Evolutionary conservation across 2,888 invertebrate species (phyloP), one percentile per base, ranked within the genome.

Genomic region (Himalopsyche anomala): DNA sequence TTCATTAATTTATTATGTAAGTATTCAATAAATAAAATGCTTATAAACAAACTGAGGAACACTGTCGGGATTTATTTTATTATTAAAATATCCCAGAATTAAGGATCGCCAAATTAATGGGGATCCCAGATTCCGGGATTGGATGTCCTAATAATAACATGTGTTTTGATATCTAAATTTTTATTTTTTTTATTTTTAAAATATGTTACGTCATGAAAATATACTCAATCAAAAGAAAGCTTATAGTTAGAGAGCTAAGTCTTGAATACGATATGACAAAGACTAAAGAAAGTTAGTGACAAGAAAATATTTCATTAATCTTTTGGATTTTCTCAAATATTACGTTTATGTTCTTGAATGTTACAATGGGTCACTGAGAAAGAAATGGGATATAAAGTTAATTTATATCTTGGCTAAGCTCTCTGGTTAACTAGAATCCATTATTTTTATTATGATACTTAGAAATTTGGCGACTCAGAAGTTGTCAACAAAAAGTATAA

Each of bases 301-400:
- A 74, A 12, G 15, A 74, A 36, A 74, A 19, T 12, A 74, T 74
- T 74, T 74, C 38, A 74, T 74, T 38, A 74, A 74, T 74, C 12
- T 5, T 4, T 38, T 36, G 38, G 28, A 74, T 74, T 74, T 74
- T 74, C 38, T 38, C 36, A 74, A 74, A 36, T 15, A 74, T 74
- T 74, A 74, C 74, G 11, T 12, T 38, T 74, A 74, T 28, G 11
- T 38, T 15, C 74, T 38, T 38, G 38, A 74, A 74, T 74, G 74
- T 74, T 15, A 0, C 36, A 74, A 74, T 38, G 15, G 36, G 74
- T 38, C 74, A 74, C 12, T 15, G 15, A 15, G 15, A 6, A 9
- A 74, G 38, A 74, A 74, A 74, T 74, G 74, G 38, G 38, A 38
- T 74, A 74, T 74, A 74, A 74, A 74, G 74, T 36, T 74, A 74